phyloP scores from a whole-genome alignment of 2,888 invertebrate species.

The Melieria omissa region DNA sequence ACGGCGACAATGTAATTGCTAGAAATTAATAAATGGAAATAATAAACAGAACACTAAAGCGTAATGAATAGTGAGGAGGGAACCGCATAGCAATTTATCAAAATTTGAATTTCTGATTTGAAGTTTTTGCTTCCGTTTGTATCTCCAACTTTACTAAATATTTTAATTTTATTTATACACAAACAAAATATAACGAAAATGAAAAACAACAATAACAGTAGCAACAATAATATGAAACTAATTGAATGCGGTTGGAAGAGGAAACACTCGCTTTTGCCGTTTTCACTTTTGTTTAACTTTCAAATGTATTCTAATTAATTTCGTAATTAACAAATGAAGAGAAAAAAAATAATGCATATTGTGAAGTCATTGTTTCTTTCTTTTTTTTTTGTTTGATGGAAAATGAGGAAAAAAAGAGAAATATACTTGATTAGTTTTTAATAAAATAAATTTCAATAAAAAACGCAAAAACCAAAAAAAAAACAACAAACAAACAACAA shows the following conservation, averaged over 20 bases:
- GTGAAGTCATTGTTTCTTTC: constrained; percentile 29
- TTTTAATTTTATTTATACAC: too few relatives aligned
- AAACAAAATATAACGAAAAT: neutral
- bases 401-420: constrained; percentile 13
- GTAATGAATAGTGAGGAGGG: too few relatives aligned
- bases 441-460: constrained; percentile 30
- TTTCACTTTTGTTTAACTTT: neutral
- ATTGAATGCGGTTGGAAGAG: neutral
- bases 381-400: constrained; percentile 25
- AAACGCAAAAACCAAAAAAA: constrained; percentile 30
- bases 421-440: constrained; percentile 34
- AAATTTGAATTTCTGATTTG: too few relatives aligned
- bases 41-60: too few relatives aligned
- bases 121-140: too few relatives aligned
- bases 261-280: neutral
- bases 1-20: too few relatives aligned
- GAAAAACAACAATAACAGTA: neutral
- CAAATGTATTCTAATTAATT: neutral
- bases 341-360: constrained; percentile 2
- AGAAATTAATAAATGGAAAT: too few relatives aligned
- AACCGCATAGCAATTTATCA: too few relatives aligned
- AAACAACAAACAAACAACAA: constrained; percentile 1
- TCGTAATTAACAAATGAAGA: neutral
- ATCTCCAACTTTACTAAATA: too few relatives aligned
- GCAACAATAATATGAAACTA: neutral